Conservation (phyloP, 53 echinoderm and acorn worm species). For the Stichopus horrens region DNA sequence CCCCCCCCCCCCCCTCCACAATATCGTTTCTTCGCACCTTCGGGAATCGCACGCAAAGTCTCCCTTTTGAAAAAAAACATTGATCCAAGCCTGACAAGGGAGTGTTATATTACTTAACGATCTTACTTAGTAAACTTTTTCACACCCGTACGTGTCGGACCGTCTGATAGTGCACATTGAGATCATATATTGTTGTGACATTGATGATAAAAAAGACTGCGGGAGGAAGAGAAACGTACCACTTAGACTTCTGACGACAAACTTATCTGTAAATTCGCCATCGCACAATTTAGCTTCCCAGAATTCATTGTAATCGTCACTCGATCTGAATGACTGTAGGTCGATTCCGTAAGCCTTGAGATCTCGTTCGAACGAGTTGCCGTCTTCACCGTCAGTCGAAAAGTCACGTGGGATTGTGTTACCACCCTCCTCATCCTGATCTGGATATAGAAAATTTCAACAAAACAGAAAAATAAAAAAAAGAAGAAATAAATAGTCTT, state of each 20-base stretch:
- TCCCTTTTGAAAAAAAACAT: too few relatives aligned
- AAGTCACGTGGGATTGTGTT: background rate
- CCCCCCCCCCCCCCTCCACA: too few relatives aligned
- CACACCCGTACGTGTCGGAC: too few relatives aligned
- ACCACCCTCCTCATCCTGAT: background rate
- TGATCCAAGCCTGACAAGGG: too few relatives aligned
- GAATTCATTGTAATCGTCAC: slow-evolving; percentile 25
- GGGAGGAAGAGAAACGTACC: background rate
- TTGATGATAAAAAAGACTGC: background rate
- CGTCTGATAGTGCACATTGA: too few relatives aligned
- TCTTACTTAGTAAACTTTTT: too few relatives aligned
- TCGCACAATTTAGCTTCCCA: slow-evolving; percentile 24
- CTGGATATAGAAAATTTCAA: background rate
- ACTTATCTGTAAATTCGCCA: background rate
- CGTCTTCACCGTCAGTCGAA: background rate
- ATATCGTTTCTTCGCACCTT: too few relatives aligned
- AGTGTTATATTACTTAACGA: too few relatives aligned
- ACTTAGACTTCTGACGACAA: slow-evolving; percentile 38
- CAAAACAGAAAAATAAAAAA: too few relatives aligned
- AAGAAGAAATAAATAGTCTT: too few relatives aligned
- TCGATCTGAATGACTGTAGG: slow-evolving; percentile 5
- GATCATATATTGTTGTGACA: background rate
- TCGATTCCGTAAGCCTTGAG: background rate
- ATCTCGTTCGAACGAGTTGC: slow-evolving; percentile 20
- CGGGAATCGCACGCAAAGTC: too few relatives aligned